These are phyloP conservation scores for Clinocottus analis DNA, from an alignment of 2,113 vertebrate species.

Conservation along the genomic window DNA sequence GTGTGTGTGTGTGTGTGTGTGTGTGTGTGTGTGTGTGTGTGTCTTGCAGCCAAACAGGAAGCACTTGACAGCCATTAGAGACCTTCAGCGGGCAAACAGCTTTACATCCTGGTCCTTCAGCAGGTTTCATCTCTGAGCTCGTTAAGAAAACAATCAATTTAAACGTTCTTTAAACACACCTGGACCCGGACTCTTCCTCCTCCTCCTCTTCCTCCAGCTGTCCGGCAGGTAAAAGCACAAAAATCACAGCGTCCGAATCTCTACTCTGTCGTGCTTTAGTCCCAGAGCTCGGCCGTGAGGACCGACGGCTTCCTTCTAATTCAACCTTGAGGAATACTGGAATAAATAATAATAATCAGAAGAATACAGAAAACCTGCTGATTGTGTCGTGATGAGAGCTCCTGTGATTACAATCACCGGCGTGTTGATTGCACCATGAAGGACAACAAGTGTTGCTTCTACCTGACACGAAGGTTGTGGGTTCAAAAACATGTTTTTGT, in stretches of 20 bases:
- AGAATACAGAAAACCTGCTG: not conserved
- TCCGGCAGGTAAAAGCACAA: not conserved
- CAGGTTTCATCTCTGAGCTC: too few relatives aligned
- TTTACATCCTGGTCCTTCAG: too few relatives aligned
- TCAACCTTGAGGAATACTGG: too few relatives aligned
- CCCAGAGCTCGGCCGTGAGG: not conserved
- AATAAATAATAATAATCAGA: too few relatives aligned
- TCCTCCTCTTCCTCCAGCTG: too few relatives aligned
- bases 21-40: not conserved
- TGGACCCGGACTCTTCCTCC: too few relatives aligned
- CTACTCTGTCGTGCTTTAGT: not conserved
- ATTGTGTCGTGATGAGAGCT: not conserved
- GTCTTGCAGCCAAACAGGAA: constrained; percentile 44
- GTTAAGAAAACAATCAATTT: too few relatives aligned
- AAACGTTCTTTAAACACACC: too few relatives aligned
- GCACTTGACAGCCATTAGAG: constrained; percentile 63
- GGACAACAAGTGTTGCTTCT: not conserved
- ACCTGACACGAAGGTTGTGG: too few relatives aligned
- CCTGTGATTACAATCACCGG: constrained; percentile 31
- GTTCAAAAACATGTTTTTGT: not conserved
- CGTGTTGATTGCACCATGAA: constrained; percentile 34
- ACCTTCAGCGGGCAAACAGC: not conserved
- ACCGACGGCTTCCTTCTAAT: too few relatives aligned
- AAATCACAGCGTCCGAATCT: not conserved
- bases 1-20: constrained; percentile 44